phyloP scores from a whole-genome alignment of 1,140 invertebrate genomes.

The Eubasilissa regina region DNA sequence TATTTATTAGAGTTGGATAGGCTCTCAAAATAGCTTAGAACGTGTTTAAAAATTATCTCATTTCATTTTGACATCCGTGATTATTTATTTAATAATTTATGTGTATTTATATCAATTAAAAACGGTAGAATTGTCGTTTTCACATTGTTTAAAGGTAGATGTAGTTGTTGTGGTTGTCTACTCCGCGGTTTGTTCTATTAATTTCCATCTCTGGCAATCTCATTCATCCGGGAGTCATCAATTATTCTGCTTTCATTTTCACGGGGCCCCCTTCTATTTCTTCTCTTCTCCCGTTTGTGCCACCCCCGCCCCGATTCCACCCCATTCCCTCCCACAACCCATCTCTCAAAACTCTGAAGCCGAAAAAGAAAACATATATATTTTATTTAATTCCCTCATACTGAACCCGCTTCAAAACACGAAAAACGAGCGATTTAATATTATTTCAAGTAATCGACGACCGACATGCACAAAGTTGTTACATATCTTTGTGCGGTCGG shows the following conservation, averaged over 20 bases:
- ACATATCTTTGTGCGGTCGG: not conserved
- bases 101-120: too few species aligned
- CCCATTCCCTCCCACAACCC: not conserved
- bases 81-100: too few species aligned
- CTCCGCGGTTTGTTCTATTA: slow-evolving; percentile 28
- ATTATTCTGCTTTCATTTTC: slow-evolving; percentile 58
- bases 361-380: slow-evolving; percentile 55
- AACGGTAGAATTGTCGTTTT: too few species aligned
- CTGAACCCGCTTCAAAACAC: not conserved
- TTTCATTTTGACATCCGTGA: too few species aligned
- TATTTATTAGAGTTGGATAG: not conserved
- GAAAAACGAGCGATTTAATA: too few species aligned
- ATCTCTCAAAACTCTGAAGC: not conserved
- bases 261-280: slow-evolving; percentile 34
- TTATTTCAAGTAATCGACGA: too few species aligned
- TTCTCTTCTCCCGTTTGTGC: slow-evolving; percentile 5
- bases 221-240: slow-evolving; percentile 49
- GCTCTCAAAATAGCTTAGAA: too few species aligned
- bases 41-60: too few species aligned
- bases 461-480: too few species aligned
- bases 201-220: slow-evolving; percentile 45
- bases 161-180: not conserved
- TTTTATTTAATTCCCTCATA: slow-evolving; percentile 54
- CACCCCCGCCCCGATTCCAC: slow-evolving; percentile 14
- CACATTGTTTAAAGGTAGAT: not conserved